Conservation (phyloP, 2,888 invertebrate genomes). For the Crematogaster levior region DNA sequence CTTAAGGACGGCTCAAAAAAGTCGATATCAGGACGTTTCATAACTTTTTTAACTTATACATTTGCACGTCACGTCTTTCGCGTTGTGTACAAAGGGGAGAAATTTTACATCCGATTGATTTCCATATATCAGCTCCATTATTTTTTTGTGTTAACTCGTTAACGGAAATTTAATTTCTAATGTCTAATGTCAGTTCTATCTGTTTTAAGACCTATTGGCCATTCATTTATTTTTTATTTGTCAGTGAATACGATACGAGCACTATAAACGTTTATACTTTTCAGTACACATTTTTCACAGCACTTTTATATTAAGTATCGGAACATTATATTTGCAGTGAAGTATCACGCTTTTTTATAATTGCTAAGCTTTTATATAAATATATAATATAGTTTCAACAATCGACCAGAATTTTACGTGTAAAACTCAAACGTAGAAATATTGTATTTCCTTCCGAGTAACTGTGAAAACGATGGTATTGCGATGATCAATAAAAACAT, state of each 20-base stretch:
- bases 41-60: constrained; percentile 10
- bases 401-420: background rate
- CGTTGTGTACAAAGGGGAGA: background rate
- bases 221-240: background rate
- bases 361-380: background rate
- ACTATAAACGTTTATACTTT: background rate
- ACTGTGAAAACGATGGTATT: background rate
- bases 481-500: background rate
- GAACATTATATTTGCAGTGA: background rate
- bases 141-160: constrained; percentile 1
- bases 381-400: constrained; percentile 6
- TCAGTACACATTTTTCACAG: background rate
- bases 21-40: constrained; percentile 11
- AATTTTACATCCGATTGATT: background rate
- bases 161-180: constrained; percentile 23
- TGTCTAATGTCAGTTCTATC: background rate
- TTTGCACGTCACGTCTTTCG: background rate
- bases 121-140: background rate
- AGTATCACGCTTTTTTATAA: constrained; percentile 24
- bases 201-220: background rate
- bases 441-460: background rate
- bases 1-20: constrained; percentile 57
- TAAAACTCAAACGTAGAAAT: background rate
- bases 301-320: background rate
- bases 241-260: constrained; percentile 2